phyloP scores from a whole-genome alignment of 2,888 invertebrate genomes.

The Leucophora obtusa region DNA sequence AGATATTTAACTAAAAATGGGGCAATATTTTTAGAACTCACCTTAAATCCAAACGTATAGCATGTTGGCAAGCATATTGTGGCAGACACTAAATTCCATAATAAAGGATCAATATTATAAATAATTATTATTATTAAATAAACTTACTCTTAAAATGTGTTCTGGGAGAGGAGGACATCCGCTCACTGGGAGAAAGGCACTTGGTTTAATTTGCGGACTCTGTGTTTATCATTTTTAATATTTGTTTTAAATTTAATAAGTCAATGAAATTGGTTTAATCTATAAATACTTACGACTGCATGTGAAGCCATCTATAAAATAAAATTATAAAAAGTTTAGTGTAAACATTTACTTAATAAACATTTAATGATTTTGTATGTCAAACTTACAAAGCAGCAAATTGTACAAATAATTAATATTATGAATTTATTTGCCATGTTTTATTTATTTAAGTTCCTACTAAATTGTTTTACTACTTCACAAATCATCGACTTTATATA shows the following conservation, averaged over 20 bases:
- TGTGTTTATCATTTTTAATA: neutral
- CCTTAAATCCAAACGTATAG: constrained; percentile 63
- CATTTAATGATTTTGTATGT: constrained; percentile 14
- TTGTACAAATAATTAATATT: constrained; percentile 11
- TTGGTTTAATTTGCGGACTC: neutral
- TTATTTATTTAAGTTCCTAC: constrained; percentile 9
- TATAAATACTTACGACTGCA: constrained; percentile 41
- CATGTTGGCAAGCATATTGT: constrained; percentile 58
- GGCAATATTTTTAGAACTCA: neutral
- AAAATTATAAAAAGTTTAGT: constrained; percentile 10
- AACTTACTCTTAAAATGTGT: constrained; percentile 52
- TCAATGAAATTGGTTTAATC: too few species aligned
- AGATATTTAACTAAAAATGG: neutral
- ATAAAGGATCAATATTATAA: neutral
- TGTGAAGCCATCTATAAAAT: constrained; percentile 27
- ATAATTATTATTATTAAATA: too few species aligned
- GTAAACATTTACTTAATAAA: neutral
- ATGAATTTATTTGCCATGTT: constrained; percentile 40
- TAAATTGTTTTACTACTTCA: constrained; percentile 6
- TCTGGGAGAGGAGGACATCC: constrained; percentile 55
- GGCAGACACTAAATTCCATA: constrained; percentile 51
- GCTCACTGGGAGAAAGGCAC: too few species aligned
- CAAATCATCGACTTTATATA: constrained; percentile 44
- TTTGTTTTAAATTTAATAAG: neutral
- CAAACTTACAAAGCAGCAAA: constrained; percentile 49